A percentile compares a stretch with the other conserved stretches of the same genome.
phyloP scores from a whole-genome alignment of 23 tunicate species.

The Oikopleura albicans region DNA sequence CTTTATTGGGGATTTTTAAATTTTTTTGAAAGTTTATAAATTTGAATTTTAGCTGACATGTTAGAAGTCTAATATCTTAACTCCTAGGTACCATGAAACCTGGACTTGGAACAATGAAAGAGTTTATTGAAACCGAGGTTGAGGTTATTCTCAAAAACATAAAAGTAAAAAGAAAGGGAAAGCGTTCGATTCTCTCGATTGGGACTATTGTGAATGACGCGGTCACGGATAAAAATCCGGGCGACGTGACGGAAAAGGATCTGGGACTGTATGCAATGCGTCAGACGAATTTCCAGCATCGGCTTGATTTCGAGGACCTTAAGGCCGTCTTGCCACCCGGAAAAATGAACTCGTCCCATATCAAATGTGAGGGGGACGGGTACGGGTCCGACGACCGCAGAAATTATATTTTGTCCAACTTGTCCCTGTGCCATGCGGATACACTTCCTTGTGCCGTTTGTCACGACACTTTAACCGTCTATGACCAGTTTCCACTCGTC shows the following conservation, averaged over 20 bases:
- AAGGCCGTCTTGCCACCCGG: constrained; percentile 38
- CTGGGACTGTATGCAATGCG: background rate
- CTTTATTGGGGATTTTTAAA: no score
- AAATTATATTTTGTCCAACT: constrained; percentile 50
- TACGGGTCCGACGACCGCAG: constrained; percentile 89
- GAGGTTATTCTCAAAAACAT: background rate
- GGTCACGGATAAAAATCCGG: background rate
- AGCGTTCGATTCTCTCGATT: background rate
- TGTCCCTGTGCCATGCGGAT: constrained; percentile 20
- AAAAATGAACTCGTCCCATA: constrained; percentile 69
- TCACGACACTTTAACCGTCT: constrained; percentile 45
- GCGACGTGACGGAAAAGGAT: background rate
- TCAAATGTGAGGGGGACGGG: constrained; percentile 64
- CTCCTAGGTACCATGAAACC: background rate
- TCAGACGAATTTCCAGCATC: background rate
- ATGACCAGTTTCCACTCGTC: constrained; percentile 84
- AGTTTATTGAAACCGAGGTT: constrained; percentile 8
- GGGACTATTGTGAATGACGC: background rate
- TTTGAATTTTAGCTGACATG: no score
- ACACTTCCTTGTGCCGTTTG: constrained; percentile 42
- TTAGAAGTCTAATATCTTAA: background rate
- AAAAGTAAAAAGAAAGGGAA: constrained; percentile 10
- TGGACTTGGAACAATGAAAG: background rate
- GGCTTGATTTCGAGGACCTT: background rate
- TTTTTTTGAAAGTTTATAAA: no score